Conservation (phyloP, 2,797 vertebrate genomes). For the Cichlasoma orientale region DNA sequence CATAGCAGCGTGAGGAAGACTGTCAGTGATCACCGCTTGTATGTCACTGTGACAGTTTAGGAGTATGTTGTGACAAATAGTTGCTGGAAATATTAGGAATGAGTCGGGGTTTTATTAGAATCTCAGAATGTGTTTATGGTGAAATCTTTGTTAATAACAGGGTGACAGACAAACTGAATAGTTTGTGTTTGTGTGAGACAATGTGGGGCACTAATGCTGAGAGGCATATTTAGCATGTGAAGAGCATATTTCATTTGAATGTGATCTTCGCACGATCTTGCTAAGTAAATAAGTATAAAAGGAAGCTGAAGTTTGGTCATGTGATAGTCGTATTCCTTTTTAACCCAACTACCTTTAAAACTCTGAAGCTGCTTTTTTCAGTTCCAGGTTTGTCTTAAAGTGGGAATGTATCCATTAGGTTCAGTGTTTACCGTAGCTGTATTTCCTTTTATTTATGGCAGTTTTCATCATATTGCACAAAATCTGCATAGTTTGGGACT, state of each 20-base stretch:
- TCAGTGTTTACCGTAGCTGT: neutral
- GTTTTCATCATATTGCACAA: neutral
- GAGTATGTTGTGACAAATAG: neutral
- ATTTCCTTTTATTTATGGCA: neutral
- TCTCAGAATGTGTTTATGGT: conserved; percentile 12
- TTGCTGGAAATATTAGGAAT: neutral
- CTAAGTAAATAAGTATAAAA: too few species aligned
- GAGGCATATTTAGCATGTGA: too few species aligned
- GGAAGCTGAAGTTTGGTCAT: too few species aligned
- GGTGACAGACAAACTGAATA: too few species aligned
- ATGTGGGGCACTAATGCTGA: too few species aligned
- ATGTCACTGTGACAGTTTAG: neutral
- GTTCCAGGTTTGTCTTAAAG: neutral
- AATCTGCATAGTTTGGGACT: neutral
- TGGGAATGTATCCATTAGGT: neutral
- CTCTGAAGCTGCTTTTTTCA: neutral
- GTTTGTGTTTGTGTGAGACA: too few species aligned
- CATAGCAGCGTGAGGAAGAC: neutral
- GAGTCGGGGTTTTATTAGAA: neutral
- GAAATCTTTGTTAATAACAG: neutral
- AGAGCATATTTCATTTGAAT: too few species aligned
- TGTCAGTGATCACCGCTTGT: conserved; percentile 4
- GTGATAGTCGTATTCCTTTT: neutral
- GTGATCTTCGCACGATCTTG: too few species aligned
- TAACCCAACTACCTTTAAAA: neutral